Conservation (phyloP, 2,888 invertebrate species). For the Drosophila birchii region DNA sequence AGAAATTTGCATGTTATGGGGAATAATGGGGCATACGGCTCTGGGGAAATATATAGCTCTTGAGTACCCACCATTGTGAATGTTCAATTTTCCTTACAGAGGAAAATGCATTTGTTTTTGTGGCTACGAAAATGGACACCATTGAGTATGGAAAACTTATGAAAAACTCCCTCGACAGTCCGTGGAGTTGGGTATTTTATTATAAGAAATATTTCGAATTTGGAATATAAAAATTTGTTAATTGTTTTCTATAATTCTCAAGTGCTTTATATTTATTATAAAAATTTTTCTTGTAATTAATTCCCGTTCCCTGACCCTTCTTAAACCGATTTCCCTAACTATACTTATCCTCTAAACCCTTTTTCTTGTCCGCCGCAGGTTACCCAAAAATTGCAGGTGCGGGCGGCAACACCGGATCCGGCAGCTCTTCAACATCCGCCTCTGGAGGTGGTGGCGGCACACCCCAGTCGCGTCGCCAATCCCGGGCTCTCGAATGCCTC, state of each 20-base stretch:
- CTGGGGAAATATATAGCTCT: background rate
- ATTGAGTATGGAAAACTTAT: background rate
- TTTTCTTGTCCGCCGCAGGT: constrained; percentile 83
- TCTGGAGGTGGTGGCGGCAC: constrained; percentile 60
- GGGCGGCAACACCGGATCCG: constrained; percentile 87
- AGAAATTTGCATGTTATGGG: constrained; percentile 22
- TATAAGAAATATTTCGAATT: no score
- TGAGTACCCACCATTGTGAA: background rate
- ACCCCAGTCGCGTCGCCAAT: constrained; percentile 83
- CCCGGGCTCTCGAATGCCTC: constrained; percentile 89
- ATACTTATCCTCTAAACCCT: background rate
- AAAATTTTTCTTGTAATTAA: background rate
- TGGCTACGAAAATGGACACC: background rate
- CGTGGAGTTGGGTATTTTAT: background rate
- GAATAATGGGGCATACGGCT: constrained; percentile 6
- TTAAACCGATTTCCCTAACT: background rate
- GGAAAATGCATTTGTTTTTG: background rate
- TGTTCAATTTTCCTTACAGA: background rate
- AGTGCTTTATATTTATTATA: background rate
- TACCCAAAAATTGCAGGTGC: constrained; percentile 90
- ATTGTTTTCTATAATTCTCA: no score
- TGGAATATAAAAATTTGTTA: no score
- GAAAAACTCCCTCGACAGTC: background rate
- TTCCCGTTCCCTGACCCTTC: no score
- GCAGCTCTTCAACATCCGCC: constrained; percentile 75